phyloP scores from a whole-genome alignment of 2,797 vertebrate species.

The Sorex maritimensis region DNA sequence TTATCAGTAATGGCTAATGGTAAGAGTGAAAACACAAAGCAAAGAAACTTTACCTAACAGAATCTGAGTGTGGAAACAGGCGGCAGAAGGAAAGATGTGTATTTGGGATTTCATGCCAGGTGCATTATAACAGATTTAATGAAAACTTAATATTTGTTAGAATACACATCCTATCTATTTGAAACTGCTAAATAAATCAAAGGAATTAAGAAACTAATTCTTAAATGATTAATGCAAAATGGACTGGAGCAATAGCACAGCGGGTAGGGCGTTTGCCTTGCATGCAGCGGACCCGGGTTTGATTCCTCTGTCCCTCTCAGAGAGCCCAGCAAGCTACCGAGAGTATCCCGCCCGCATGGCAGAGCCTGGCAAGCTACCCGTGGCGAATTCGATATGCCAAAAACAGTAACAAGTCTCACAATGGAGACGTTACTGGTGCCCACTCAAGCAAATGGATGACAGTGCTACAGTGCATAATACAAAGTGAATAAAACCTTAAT shows the following conservation, averaged over 20 bases:
- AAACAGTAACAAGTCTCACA: too few species aligned
- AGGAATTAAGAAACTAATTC: neutral
- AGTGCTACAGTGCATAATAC: neutral
- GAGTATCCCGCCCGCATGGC: too few species aligned
- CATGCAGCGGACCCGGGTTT: too few species aligned
- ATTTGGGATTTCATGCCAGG: neutral
- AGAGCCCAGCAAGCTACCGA: too few species aligned
- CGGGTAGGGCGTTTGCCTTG: too few species aligned
- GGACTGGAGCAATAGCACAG: too few species aligned
- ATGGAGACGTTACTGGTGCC: too few species aligned
- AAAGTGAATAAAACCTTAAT: neutral
- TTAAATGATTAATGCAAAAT: neutral
- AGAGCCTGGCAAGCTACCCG: too few species aligned
- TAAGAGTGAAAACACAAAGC: neutral
- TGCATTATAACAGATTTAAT: neutral
- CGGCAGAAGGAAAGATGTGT: neutral
- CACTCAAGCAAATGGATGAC: too few species aligned
- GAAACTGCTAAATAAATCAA: conserved; percentile 28
- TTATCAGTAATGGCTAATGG: neutral
- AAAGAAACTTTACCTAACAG: neutral
- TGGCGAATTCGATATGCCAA: too few species aligned
- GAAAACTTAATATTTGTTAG: neutral
- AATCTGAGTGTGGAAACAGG: neutral
- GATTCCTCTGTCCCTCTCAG: too few species aligned
- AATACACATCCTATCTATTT: neutral